Conservation (phyloP, 2,113 vertebrate genomes). For the Prionailurus bengalensis region DNA sequence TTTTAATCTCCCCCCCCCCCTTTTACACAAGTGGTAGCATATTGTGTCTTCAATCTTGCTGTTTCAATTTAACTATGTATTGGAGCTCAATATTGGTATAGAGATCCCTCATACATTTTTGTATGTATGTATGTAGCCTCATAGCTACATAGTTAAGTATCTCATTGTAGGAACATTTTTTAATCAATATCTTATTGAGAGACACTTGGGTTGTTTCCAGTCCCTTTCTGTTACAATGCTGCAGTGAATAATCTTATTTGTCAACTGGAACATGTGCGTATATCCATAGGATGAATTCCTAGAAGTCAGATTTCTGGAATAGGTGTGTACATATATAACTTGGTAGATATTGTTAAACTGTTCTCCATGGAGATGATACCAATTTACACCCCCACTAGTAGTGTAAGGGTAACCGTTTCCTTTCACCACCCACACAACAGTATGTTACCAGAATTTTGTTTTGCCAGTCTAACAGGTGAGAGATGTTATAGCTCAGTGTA, state of each 20-base stretch:
- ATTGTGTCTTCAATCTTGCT: slow-evolving; percentile 22
- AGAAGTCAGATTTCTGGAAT: slow-evolving; percentile 50
- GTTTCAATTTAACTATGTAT: slow-evolving; percentile 37
- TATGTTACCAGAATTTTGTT: background rate
- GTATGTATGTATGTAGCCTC: too few relatives aligned
- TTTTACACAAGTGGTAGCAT: background rate
- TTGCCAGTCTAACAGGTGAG: background rate
- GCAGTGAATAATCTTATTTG: background rate
- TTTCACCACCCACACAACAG: background rate
- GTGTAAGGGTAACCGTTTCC: background rate
- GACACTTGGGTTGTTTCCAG: background rate
- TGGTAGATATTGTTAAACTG: background rate
- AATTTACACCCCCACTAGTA: background rate
- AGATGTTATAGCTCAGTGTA: background rate
- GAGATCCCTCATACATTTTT: background rate
- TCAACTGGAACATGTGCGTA: background rate
- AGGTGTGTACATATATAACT: background rate
- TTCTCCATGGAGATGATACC: background rate
- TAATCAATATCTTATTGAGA: background rate
- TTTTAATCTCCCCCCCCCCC: background rate
- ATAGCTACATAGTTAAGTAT: background rate
- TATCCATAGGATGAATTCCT: slow-evolving; percentile 38
- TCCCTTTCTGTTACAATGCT: background rate
- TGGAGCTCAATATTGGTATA: background rate
- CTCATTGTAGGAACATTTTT: background rate